phyloP scores from a whole-genome alignment of 2,113 vertebrate species.

The Cephalopholis sonnerati region DNA sequence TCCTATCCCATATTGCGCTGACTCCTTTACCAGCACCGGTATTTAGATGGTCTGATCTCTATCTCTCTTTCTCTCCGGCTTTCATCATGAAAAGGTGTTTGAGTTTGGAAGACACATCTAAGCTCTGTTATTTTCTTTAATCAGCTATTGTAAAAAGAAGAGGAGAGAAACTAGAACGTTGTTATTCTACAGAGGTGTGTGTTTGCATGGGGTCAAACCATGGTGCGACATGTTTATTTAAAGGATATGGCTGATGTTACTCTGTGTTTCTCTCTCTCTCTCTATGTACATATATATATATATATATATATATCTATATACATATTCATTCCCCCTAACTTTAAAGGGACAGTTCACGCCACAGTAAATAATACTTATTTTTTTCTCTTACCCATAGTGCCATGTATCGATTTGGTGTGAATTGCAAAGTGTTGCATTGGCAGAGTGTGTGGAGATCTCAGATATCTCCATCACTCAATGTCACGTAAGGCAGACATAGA shows the following conservation, averaged over 20 bases:
- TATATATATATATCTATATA: too few species aligned
- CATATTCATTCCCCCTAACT: too few species aligned
- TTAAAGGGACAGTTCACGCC: too few species aligned
- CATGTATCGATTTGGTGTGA: too few species aligned
- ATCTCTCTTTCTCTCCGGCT: constrained; percentile 30
- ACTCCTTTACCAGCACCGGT: constrained; percentile 58
- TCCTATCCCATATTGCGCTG: constrained; percentile 70
- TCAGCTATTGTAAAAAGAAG: constrained; percentile 21
- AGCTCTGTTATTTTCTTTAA: constrained; percentile 46
- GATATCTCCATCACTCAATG: too few species aligned
- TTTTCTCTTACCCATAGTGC: too few species aligned
- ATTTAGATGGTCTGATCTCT: constrained; percentile 61
- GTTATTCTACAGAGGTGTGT: constrained; percentile 16
- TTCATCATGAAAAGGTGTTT: constrained; percentile 61
- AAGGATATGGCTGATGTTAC: not conserved
- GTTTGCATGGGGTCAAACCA: constrained; percentile 10
- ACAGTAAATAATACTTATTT: too few species aligned
- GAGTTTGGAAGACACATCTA: constrained; percentile 24
- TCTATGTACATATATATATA: too few species aligned
- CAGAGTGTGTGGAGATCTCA: too few species aligned
- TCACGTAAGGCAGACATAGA: too few species aligned
- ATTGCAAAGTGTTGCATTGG: too few species aligned
- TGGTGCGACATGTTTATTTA: constrained; percentile 16
- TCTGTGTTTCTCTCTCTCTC: not conserved
- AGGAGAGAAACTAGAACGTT: not conserved